Conservation (phyloP, 2,113 vertebrate species). For the Elephantulus edwardii region DNA sequence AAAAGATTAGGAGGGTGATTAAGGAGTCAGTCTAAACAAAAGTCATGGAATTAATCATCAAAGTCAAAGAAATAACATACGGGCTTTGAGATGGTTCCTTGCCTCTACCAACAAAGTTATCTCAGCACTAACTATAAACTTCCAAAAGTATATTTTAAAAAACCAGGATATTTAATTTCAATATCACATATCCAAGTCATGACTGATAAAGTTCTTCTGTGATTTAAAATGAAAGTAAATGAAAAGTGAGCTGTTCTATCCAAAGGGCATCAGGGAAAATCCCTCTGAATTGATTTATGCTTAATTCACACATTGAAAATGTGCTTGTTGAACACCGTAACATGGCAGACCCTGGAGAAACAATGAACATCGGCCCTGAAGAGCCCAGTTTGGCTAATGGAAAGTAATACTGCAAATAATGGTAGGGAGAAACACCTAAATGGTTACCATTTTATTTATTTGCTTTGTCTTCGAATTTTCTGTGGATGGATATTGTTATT, state of each 20-base stretch:
- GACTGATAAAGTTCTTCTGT: neutral
- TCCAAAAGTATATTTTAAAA: neutral
- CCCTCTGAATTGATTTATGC: neutral
- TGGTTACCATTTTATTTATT: too few relatives aligned
- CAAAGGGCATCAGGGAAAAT: neutral
- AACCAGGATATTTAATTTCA: neutral
- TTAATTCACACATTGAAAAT: neutral
- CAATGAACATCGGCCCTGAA: neutral
- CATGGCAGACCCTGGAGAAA: neutral
- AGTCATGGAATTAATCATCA: neutral
- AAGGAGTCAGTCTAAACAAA: neutral
- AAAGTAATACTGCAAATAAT: neutral
- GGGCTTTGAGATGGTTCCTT: neutral
- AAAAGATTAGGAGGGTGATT: neutral
- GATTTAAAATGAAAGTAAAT: constrained; percentile 18
- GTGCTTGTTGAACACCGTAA: neutral
- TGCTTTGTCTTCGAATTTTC: too few relatives aligned
- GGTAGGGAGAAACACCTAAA: too few relatives aligned
- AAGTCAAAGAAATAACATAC: neutral
- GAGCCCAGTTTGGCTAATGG: neutral
- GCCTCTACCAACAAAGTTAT: neutral
- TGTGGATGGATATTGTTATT: too few relatives aligned
- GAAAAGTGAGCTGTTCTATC: neutral
- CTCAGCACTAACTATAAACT: neutral
- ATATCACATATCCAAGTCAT: neutral